A percentile compares a stretch with the other conserved stretches of the same genome.
phyloP scores from a whole-genome alignment of 2,113 vertebrate species.

The Bubalus kerabau region DNA sequence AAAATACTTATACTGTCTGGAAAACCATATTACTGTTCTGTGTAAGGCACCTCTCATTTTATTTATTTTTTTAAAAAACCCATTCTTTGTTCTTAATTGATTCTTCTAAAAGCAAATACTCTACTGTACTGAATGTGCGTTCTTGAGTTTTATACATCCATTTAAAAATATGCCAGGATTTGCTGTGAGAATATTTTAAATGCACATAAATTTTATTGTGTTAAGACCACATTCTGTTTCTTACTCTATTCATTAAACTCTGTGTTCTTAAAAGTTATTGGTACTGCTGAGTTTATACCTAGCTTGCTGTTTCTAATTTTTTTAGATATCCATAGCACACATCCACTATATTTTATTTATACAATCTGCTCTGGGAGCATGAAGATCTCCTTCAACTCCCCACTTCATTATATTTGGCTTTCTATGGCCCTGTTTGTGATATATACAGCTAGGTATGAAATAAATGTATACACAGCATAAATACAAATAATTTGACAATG shows the following conservation, averaged over 20 bases:
- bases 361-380: not conserved
- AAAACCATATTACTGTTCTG: not conserved
- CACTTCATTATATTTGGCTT: not conserved
- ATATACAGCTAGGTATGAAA: not conserved
- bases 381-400: not conserved
- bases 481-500: not conserved
- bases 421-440: not conserved
- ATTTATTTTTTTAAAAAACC: not conserved
- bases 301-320: not conserved
- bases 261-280: not conserved
- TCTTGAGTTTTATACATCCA: not conserved
- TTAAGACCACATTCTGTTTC: not conserved
- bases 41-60: not conserved
- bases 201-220: not conserved
- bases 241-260: not conserved
- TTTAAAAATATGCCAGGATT: not conserved
- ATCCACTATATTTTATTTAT: not conserved
- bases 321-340: not conserved
- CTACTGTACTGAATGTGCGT: not conserved
- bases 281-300: not conserved
- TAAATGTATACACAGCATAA: not conserved
- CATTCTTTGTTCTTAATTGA: not conserved
- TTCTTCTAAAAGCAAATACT: not conserved
- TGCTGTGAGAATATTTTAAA: not conserved
- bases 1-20: not conserved